Base-by-base conservation (phyloP, 2,797 vertebrate genomes). In the Enteromius radiatus region DNA sequence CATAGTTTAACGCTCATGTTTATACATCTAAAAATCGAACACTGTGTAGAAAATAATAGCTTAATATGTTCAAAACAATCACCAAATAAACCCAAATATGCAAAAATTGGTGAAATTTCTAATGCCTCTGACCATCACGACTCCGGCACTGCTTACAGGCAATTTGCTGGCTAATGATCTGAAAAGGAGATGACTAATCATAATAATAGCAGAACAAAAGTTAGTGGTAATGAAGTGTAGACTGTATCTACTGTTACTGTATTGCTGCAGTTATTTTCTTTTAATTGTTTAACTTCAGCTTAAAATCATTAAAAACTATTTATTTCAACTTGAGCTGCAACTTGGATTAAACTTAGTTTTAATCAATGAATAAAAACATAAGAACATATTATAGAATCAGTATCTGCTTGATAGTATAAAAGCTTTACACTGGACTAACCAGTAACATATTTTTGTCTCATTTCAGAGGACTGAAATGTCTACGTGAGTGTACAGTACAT, bases 131-230 rank as follows among this genome's bases (percentile, higher is more conserved):
- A 28, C 56, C 54, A 19, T 21, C n/a, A 11, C 2, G 9, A 45
- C 56, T 28, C 74, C 38, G 28, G 75, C 17, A 63, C 38, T 12
- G 33, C 38, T 76, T 43, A 45, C 75, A 45, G 75, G 56, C 56
- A 61, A 63, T 76, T 63, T 43, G 36, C 36, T 21, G 36, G 12
- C 54, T 76, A 76, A 76, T 45, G 75, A 76, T 45, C 56, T 76
- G 75, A 76, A 76, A 76, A 76, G 33, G 59, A 63, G 56, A 10
- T 21, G 26, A 28, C 26, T 28, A 45, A 45, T 45, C 43, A 43
- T 76, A 31, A 61, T 59, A 76, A 76, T 38, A 26, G n/a, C 4
- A 59, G 52, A 75, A 75, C 52, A 75, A 23, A 33, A 59, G 33
- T 75, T 75, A 56, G 52, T 6, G n/a, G 52, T 26, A 59, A 26